These are phyloP conservation scores for Sebastes diaconus DNA, from an alignment of 2,797 vertebrate genomes.

Conservation along the genomic window DNA sequence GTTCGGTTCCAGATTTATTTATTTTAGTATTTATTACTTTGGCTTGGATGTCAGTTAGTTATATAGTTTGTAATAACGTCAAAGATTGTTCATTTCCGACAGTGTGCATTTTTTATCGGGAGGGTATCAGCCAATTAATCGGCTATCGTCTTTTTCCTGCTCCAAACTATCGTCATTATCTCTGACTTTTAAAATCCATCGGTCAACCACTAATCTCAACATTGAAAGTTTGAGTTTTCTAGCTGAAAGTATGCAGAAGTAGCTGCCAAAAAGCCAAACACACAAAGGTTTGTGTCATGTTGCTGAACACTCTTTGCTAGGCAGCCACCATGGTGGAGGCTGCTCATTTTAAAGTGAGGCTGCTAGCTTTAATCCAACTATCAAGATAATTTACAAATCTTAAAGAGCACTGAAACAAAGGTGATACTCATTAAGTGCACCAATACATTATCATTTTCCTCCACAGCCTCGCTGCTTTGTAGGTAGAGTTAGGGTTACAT, in stretches of 20 bases:
- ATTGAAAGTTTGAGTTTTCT: not conserved
- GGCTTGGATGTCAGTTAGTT: too few relatives aligned
- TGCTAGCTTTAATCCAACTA: constrained; percentile 16
- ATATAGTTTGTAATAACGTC: too few relatives aligned
- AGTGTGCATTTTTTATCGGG: too few relatives aligned
- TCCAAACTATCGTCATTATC: too few relatives aligned
- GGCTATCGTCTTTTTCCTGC: too few relatives aligned
- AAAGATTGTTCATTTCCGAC: too few relatives aligned
- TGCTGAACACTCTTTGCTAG: not conserved
- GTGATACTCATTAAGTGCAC: constrained; percentile 40
- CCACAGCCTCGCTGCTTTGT: constrained; percentile 35
- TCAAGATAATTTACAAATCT: constrained; percentile 21
- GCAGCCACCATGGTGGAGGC: not conserved
- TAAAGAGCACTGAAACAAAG: constrained; percentile 37
- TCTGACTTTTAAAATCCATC: too few relatives aligned
- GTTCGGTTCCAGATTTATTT: too few relatives aligned
- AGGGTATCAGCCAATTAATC: too few relatives aligned
- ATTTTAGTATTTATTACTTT: too few relatives aligned
- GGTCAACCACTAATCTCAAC: not conserved
- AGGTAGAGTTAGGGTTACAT: constrained; percentile 54
- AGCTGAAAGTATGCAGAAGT: not conserved
- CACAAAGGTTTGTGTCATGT: not conserved
- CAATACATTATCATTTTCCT: constrained; percentile 30
- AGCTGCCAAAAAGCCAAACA: not conserved
- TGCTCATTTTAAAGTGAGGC: not conserved